Conservation (phyloP, 2,113 vertebrate species). For the Megaceryle maxima region DNA sequence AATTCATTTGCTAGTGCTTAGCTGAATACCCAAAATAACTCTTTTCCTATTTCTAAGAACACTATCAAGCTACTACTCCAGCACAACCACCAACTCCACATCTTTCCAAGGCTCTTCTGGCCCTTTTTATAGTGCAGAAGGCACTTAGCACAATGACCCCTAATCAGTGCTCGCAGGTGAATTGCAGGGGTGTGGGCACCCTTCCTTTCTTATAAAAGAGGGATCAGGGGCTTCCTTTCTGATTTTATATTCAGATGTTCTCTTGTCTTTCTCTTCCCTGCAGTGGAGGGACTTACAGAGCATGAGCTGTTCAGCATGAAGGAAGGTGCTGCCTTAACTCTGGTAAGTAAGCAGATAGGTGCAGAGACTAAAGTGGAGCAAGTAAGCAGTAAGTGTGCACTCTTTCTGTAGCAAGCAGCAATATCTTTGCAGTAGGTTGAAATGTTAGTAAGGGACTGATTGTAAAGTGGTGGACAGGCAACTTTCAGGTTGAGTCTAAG, state of each 20-base stretch:
- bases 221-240: not conserved
- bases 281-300: not conserved
- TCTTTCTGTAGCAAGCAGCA: not conserved
- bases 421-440: not conserved
- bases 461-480: accelerated
- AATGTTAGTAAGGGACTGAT: not conserved
- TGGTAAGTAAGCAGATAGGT: not conserved
- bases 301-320: not conserved
- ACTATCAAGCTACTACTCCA: accelerated
- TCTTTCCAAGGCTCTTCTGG: not conserved
- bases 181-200: not conserved
- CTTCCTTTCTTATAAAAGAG: not conserved
- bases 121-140: not conserved
- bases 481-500: not conserved
- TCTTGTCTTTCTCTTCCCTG: not conserved
- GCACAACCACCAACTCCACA: accelerated
- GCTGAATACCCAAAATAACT: not conserved
- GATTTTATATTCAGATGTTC: not conserved
- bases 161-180: not conserved
- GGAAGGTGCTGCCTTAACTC: accelerated
- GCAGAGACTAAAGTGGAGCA: not conserved
- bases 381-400: not conserved
- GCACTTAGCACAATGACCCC: not conserved
- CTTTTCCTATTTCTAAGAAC: not conserved
- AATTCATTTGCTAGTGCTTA: not conserved